phyloP scores from a whole-genome alignment of 2,888 invertebrate genomes.

The Eupithecia centaureata region DNA sequence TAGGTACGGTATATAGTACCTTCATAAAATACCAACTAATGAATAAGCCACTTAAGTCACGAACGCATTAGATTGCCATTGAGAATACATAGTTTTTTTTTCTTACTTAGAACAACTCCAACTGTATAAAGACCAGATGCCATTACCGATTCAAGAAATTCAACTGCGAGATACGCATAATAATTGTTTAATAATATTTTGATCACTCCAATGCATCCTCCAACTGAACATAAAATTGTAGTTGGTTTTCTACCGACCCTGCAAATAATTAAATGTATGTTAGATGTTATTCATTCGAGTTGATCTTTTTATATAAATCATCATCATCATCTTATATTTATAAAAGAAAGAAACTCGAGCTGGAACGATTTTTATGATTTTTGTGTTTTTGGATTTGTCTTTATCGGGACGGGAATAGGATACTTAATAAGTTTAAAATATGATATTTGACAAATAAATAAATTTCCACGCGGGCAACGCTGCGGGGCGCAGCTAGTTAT shows the following conservation, averaged over 20 bases:
- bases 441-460: no score
- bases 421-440: no score
- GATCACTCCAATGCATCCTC: constrained; percentile 62
- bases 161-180: constrained; percentile 60
- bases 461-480: no score
- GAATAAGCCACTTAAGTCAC: not conserved
- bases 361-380: no score
- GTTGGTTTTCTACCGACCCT: constrained; percentile 73
- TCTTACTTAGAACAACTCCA: constrained; percentile 68
- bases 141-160: constrained; percentile 68
- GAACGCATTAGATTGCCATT: not conserved
- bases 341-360: no score
- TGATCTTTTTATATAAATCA: no score
- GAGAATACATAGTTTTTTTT: not conserved
- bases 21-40: no score
- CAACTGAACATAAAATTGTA: constrained; percentile 63
- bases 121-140: constrained; percentile 71
- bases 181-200: constrained; percentile 66
- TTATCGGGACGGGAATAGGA: no score
- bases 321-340: no score
- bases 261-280: constrained; percentile 7
- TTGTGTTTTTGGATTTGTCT: no score
- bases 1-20: no score
- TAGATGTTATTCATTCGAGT: not conserved
- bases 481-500: no score